A percentile compares a stretch with the other conserved stretches of the same genome.
phyloP scores from a whole-genome alignment of 2,797 vertebrate species.

The Myotis pilosus region DNA sequence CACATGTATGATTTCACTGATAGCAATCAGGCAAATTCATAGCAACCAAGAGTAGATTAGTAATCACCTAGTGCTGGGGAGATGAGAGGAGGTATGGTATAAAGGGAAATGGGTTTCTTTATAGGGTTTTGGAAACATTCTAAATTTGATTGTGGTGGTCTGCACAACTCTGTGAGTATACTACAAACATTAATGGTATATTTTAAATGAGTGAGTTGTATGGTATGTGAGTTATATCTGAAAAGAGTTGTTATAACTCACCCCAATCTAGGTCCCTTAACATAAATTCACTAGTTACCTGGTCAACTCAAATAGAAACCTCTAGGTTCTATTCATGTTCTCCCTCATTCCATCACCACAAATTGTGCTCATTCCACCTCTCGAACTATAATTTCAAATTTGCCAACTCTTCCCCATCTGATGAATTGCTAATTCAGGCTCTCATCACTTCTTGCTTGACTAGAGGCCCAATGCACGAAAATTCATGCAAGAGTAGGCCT shows the following conservation, averaged over 20 bases:
- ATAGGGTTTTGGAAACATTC: conserved; percentile 19
- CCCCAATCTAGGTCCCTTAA: neutral
- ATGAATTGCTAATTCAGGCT: neutral
- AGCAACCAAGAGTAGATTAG: neutral
- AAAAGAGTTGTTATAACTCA: conserved; percentile 7
- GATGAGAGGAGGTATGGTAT: neutral
- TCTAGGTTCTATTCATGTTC: neutral
- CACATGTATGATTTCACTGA: neutral
- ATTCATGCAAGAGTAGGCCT: too few relatives aligned
- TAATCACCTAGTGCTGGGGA: neutral
- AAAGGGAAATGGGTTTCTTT: neutral
- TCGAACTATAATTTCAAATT: neutral
- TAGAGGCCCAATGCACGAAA: too few relatives aligned
- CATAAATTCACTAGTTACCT: neutral
- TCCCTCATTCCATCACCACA: neutral
- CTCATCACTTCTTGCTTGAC: neutral
- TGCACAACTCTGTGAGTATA: neutral
- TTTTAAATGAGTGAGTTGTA: neutral
- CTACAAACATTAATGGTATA: neutral
- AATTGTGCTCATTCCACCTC: neutral
- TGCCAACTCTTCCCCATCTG: neutral
- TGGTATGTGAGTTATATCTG: neutral
- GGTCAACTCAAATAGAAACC: neutral
- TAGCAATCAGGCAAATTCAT: conserved; percentile 20
- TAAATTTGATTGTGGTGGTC: neutral